phyloP scores from a whole-genome alignment of 1,140 invertebrate genomes.

The Pentalonia nigronervosa region DNA sequence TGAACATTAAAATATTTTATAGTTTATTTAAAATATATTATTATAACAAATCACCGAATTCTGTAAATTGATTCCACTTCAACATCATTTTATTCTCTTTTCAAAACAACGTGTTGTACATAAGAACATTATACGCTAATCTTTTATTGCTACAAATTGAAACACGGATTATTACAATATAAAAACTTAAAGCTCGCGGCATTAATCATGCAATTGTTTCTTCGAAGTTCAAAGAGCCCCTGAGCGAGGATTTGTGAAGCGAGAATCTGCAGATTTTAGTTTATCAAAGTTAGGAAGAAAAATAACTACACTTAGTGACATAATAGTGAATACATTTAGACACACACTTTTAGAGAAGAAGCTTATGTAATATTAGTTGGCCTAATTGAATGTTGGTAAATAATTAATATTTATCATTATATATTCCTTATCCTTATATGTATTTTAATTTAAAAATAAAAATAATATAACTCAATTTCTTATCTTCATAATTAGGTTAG shows the following conservation, averaged over 20 bases:
- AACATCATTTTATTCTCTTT: background rate
- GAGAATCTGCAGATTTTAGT: background rate
- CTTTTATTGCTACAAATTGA: background rate
- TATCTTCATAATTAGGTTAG: background rate
- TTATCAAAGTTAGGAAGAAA: conserved; percentile 13
- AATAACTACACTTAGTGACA: background rate
- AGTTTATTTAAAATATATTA: background rate
- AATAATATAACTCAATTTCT: background rate
- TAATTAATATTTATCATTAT: background rate
- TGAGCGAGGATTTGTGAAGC: background rate
- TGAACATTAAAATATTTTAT: background rate
- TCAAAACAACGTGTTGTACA: background rate
- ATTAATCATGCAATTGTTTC: background rate
- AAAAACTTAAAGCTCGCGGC: background rate
- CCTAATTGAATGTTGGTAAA: background rate
- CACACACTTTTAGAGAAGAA: background rate
- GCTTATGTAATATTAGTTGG: background rate
- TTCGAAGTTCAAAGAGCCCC: background rate
- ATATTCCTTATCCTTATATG: background rate
- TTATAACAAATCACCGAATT: background rate
- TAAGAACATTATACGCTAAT: background rate
- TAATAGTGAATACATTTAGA: background rate
- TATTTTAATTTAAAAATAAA: background rate
- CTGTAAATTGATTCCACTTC: background rate
- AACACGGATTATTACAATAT: background rate